Conservation (phyloP, 2,797 vertebrate species). For the Nannoperca obscura region DNA sequence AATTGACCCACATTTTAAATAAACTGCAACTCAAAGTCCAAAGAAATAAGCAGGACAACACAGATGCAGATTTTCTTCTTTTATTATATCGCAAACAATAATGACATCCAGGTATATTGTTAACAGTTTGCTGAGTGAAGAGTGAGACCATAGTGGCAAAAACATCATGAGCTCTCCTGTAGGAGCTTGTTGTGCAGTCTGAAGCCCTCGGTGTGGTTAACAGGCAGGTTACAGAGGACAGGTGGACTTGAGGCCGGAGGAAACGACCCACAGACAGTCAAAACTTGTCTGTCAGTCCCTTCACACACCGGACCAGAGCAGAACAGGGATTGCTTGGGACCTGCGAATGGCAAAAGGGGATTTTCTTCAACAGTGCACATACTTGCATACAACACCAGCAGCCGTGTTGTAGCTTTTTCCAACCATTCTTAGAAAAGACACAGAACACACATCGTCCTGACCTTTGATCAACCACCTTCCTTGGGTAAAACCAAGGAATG, state of each 20-base stretch:
- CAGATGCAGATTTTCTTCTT: conserved; percentile 71
- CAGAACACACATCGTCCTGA: conserved; percentile 65
- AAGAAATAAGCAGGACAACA: conserved; percentile 51
- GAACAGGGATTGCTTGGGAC: conserved; percentile 84
- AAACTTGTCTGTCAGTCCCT: conserved; percentile 62
- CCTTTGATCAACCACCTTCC: conserved; percentile 57
- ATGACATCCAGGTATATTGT: conserved; percentile 90
- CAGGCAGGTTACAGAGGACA: conserved; percentile 75
- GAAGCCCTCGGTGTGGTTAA: conserved; percentile 80
- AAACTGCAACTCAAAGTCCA: not conserved
- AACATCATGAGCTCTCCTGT: conserved; percentile 81
- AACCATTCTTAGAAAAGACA: conserved; percentile 63
- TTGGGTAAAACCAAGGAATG: conserved; percentile 62
- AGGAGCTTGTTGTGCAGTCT: conserved; percentile 81
- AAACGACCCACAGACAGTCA: conserved; percentile 70
- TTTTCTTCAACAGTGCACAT: conserved; percentile 51
- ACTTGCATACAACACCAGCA: conserved; percentile 50
- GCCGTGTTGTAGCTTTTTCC: conserved; percentile 54
- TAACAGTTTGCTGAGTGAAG: conserved; percentile 88
- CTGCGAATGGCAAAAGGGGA: conserved; percentile 72
- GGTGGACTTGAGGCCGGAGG: conserved; percentile 65
- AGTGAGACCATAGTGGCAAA: conserved; percentile 83
- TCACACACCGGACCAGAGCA: conserved; percentile 68
- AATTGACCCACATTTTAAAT: not conserved
- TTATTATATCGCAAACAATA: conserved; percentile 90